Evolutionary conservation across 2,113 vertebrate genomes (phyloP).

Genomic region (Crypturellus undulatus): DNA sequence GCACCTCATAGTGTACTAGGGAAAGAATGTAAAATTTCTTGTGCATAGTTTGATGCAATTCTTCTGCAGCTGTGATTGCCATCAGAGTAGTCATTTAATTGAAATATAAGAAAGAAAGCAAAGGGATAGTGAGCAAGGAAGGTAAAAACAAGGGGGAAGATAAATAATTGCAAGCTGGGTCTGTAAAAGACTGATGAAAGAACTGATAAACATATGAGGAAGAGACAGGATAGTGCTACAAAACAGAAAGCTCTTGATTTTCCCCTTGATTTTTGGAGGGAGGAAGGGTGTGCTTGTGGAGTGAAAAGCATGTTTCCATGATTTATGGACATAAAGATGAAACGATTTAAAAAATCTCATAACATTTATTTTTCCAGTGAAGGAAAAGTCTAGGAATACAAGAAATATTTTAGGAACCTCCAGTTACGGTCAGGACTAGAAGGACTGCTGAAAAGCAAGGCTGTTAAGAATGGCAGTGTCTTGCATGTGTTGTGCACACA

Average conservation of each 20-base stretch:
- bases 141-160: neutral
- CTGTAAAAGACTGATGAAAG: neutral
- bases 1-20: neutral
- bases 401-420: neutral
- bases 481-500: neutral
- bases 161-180: neutral
- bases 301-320: neutral
- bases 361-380: neutral
- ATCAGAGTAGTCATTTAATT: neutral
- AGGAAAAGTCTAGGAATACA: neutral
- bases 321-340: neutral
- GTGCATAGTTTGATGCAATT: neutral
- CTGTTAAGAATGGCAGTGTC: neutral
- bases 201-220: neutral
- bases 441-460: neutral
- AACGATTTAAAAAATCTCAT: neutral
- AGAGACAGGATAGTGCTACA: neutral
- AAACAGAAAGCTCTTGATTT: neutral
- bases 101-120: neutral
- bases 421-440: neutral
- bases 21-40: neutral
- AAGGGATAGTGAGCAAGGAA: neutral
- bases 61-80: neutral
- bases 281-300: neutral
- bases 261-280: neutral